Base-by-base conservation (phyloP, 2,113 vertebrate genomes). In the Gymnobelideus leadbeateri region DNA sequence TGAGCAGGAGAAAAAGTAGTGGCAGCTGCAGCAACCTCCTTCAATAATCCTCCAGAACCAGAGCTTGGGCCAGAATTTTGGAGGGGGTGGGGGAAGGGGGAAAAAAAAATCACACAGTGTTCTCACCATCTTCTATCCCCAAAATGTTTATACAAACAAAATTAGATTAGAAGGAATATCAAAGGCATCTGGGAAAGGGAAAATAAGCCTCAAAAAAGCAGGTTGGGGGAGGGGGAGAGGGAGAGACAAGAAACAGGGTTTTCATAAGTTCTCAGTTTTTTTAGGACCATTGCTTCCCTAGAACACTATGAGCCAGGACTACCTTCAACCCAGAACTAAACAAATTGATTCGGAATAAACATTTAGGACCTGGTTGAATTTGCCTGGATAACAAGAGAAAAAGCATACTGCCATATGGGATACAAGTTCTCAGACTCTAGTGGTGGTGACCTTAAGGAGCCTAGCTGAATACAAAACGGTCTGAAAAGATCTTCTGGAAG, bases 71-170 rank as follows among this genome's bases (percentile, higher is more conserved):
- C 28, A 1, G 25, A 49, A 90, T 3, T 92, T 68, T 31, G 0
- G 1, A 46, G 12, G 89, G 55, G 23, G 0, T 12, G 0, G 1
- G 68, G n/a, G 19, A 23, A n/a, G 19, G 37, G 68, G 9, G n/a
- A n/a, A n/a, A n/a, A n/a, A n/a, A n/a, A 77, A 43, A 84, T 84
- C 68, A 77, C 61, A n/a, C 61, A 84, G 19, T 23, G 68, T 84
- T 84, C n/a, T 84, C n/a, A 77, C 68, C 68, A 84, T 84, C 68
- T n/a, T 23, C 19, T 84, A 7, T 84, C 43, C 19, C n/a, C n/a
- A 84, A 43, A 84, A 84, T 84, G n/a, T 84, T 43, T 43, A 84
- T 21, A 84, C n/a, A 84, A 84, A 84, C n/a, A 84, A 43, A 84
- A 84, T 84, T 46, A 52, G 89, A 26, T 21, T 0, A 91, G 51